Base-by-base conservation (phyloP, 2,888 invertebrate genomes). In the Pristionchus mayeri region DNA sequence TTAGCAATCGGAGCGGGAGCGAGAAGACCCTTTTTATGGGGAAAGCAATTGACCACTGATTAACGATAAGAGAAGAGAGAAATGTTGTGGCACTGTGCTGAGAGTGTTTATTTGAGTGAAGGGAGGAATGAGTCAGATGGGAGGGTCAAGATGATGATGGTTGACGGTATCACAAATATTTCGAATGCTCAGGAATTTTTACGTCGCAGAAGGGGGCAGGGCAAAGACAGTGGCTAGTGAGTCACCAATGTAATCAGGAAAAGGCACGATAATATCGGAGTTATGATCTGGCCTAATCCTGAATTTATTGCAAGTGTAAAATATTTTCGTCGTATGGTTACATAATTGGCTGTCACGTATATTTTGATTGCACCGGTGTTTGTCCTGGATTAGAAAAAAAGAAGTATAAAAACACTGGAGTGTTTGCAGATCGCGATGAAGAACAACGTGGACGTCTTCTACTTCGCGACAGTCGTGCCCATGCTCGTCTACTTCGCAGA, bases 391-490 rank as follows among this genome's bases (percentile, higher is more conserved):
- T n/a, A n/a, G n/a, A n/a, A n/a, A n/a, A n/a, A n/a, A n/a, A n/a
- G n/a, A n/a, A n/a, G n/a, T n/a, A n/a, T n/a, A n/a, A n/a, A n/a
- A n/a, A n/a, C n/a, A n/a, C n/a, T n/a, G n/a, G 24, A 21, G 21
- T 37, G 11, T 30, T 91, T 93, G 13, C 94, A 96, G 96, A 97
- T 99, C 86, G 99, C 99, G 7, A 95, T 99, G 79, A 99, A 99
- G 94, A 98, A 99, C 94, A 98, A 97, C 94, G 96, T 99, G 50
- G 98, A 98, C 93, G 97, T 99, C 3, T 97, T 98, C 94, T 99
- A 99, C 94, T 98, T 97, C 94, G 97, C 98, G 85, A 96, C 96
- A 92, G 94, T 96, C 85, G 95, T 98, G 71, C 98, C 98, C 6
- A 96, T 97, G 91, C 96, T 98, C 94, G 95, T 97, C 0, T 95